A percentile compares a stretch with the other conserved stretches of the same genome.
These are phyloP conservation scores for Adela reaumurella DNA, from an alignment of 2,888 invertebrate genomes.

Conservation along the genomic window DNA sequence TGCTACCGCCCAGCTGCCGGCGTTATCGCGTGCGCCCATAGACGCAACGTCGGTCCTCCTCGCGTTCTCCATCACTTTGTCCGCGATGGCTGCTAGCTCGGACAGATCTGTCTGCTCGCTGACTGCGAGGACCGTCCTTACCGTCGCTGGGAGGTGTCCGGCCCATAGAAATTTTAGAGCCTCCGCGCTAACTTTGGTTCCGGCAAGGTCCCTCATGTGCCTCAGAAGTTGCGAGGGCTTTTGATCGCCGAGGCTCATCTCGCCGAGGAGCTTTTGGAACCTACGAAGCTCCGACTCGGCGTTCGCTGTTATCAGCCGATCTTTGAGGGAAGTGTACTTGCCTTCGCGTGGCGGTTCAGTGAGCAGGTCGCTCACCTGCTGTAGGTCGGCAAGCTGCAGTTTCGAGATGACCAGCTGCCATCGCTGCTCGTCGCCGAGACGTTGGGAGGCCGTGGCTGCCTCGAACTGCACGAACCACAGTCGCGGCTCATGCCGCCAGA, in stretches of 20 bases:
- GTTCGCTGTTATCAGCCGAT: constrained; percentile 1
- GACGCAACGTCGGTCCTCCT: neutral
- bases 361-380: constrained; percentile 5
- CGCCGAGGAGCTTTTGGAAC: constrained; percentile 10
- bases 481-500: neutral
- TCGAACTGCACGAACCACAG: neutral
- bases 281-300: constrained; percentile 10
- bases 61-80: constrained; percentile 4
- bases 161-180: constrained; percentile 8
- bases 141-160: constrained; percentile 9
- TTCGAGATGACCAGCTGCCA: neutral
- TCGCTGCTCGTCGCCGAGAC: neutral
- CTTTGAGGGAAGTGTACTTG: constrained; percentile 5
- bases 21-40: neutral
- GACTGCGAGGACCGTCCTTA: constrained; percentile 6
- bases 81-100: constrained; percentile 4
- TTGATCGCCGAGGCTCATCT: constrained; percentile 13
- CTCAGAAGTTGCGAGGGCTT: constrained; percentile 12
- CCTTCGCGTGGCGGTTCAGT: neutral
- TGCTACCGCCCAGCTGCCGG: too few species aligned
- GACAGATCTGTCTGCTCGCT: constrained; percentile 1
- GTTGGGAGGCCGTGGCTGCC: neutral
- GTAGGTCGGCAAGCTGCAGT: neutral
- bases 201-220: constrained; percentile 4
- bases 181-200: neutral